Base-by-base conservation (phyloP, 2,888 invertebrate genomes). In the Dexiosoma caninum region DNA sequence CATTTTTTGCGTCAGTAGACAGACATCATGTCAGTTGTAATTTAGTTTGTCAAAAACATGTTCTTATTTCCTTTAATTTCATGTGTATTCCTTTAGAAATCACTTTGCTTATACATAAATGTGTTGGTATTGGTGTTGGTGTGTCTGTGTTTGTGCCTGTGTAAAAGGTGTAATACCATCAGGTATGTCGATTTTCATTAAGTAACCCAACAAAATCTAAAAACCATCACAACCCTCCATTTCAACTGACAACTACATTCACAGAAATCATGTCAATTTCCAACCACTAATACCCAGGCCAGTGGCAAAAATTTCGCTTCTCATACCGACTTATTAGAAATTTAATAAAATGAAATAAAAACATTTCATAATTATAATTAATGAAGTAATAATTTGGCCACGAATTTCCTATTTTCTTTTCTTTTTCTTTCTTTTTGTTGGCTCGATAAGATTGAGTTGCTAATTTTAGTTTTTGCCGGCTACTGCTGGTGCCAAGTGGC, bases 21-120 rank as follows among this genome's bases (percentile, higher is more conserved):
- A 77, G 76, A 74, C 75, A 69, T 77, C 72, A 78, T 78, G 83
- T 83, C 82, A 79, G 60, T 78, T 80, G 78, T 78, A 83, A 83
- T 85, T 84, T 82, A 71, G 82, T 76, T 83, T 85, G 85, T 85
- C 85, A 84, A 85, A 84, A 84, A 66, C 85, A 84, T 69, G 66
- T 53, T 67, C 16, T 60, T 23, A 27, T 42, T 44, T 51, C 16
- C 23, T 57, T 44, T 71, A 49, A 71, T 71, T 77, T 59, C 23
- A 57, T 59, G 57, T 55, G 46, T 64, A 64, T 35, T 71, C 9
- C 64, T 21, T 40, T 71, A 64, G 49, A 72, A 79, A 62, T 80
- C 77, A 53, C 80, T 62, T 64, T 74, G 74, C 66, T 37, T 57
- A 82, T 66, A n/a, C 6, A 4, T 1, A 46, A 62, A 67, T 46